phyloP scores from a whole-genome alignment of 2,797 vertebrate species.

The Takifugu rubripes region DNA sequence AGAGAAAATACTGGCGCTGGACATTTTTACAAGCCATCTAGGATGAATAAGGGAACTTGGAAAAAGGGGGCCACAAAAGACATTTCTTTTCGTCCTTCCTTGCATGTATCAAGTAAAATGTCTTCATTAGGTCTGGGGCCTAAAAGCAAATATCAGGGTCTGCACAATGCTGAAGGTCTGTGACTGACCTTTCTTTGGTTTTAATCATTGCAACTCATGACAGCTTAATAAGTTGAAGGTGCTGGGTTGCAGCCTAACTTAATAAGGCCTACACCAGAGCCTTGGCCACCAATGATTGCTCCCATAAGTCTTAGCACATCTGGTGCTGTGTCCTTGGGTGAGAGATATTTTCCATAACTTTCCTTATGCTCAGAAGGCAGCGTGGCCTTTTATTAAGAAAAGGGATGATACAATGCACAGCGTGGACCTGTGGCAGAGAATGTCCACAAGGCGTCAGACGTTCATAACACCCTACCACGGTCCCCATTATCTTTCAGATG shows the following conservation, averaged over 20 bases:
- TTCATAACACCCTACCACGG: slow-evolving; percentile 43
- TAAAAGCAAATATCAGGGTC: slow-evolving; percentile 89
- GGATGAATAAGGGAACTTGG: slow-evolving; percentile 58
- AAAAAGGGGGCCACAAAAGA: slow-evolving; percentile 79
- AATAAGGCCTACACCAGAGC: slow-evolving; percentile 93
- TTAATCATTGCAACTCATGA: slow-evolving; percentile 98
- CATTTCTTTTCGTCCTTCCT: slow-evolving; percentile 80
- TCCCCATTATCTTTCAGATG: slow-evolving; percentile 49
- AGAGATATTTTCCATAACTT: slow-evolving; percentile 98
- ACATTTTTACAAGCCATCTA: slow-evolving; percentile 68
- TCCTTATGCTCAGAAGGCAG: slow-evolving; percentile 81
- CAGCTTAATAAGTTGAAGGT: slow-evolving; percentile 99
- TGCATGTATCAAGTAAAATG: slow-evolving; percentile 83
- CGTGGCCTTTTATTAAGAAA: slow-evolving; percentile 85
- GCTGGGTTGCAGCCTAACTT: slow-evolving; percentile 96
- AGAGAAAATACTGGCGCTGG: slow-evolving; percentile 58
- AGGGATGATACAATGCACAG: slow-evolving; percentile 80
- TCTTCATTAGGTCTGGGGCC: slow-evolving; percentile 88
- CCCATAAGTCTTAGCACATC: slow-evolving; percentile 98
- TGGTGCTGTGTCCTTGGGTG: slow-evolving; percentile 91
- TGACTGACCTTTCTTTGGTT: slow-evolving; percentile 96
- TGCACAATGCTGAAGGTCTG: slow-evolving; percentile 90
- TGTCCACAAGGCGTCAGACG: slow-evolving; percentile 60
- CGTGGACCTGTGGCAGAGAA: slow-evolving; percentile 68
- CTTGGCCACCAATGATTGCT: slow-evolving; percentile 96